Base-by-base conservation (phyloP, 2,113 vertebrate species). In the Cercopithecus mona region DNA sequence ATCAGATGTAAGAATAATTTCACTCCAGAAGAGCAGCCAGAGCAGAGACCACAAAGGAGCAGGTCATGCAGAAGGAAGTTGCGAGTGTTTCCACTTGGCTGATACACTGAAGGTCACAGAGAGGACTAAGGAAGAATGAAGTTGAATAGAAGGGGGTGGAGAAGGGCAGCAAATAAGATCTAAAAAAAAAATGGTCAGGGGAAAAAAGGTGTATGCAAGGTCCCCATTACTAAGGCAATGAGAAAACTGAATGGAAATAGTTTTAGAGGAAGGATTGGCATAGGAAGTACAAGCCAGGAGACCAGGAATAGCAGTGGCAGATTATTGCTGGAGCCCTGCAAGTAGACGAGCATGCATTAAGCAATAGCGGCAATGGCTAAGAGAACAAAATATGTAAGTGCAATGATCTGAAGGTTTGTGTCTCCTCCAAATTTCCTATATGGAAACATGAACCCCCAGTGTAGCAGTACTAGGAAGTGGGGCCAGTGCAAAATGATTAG, bases 151-250 rank as follows among this genome's bases (percentile, higher is more conserved):
- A 83, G 90, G 14, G 23, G 8, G 2, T 14, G 5, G 14, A 48
- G 20, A 22, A 0, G 3, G 5, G 1, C 3, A 84, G 12, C 10
- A 76, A 57, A 75, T n/a, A 40, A 73, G 4, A 12, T 10, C 48
- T 20, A 61, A 52, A 88, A 59, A 59, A 88, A 90, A 52, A 38
- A 66, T 12, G 20, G 1, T n/a, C 8, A 76, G 32, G 32, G 4
- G 2, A 38, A 70, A 88, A 95, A 45, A 27, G 52, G 30, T 84
- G 3, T 50, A 70, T 48, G 23, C n/a, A 79, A 40, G 12, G 61
- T 75, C 55, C 20, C 59, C 45, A 30, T 80, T 23, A 7, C 22
- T 50, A 50, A 84, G 68, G 93, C n/a, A 88, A 87, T 25, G 4
- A 17, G 30, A 85, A 94, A 88, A 73, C 25, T 57, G 43, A 81